phyloP scores from a whole-genome alignment of 2,113 vertebrate species.

The Anguilla rostrata region DNA sequence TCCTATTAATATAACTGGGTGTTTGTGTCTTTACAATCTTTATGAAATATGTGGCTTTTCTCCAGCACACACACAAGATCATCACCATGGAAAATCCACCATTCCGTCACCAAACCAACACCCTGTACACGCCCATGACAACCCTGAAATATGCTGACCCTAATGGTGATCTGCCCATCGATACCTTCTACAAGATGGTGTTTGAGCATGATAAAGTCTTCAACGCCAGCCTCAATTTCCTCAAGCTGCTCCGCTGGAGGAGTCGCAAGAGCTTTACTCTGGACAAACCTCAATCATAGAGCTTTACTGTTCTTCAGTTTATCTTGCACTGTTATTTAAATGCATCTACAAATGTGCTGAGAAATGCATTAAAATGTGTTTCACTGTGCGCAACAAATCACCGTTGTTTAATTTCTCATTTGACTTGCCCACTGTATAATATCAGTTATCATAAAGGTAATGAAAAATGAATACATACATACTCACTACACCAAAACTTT shows the following conservation, averaged over 20 bases:
- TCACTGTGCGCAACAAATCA: too few relatives aligned
- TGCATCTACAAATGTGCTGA: too few relatives aligned
- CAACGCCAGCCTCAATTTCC: conserved; percentile 81
- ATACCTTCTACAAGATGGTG: conserved; percentile 84
- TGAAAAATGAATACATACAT: too few relatives aligned
- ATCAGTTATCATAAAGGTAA: too few relatives aligned
- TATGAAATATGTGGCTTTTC: conserved; percentile 20
- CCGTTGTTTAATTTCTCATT: too few relatives aligned
- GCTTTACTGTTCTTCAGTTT: background rate
- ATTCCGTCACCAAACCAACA: conserved; percentile 84
- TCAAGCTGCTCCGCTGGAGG: conserved; percentile 81
- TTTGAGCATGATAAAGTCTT: conserved; percentile 85
- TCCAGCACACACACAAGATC: conserved; percentile 77
- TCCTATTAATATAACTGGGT: background rate
- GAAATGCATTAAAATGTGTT: too few relatives aligned
- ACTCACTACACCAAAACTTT: too few relatives aligned
- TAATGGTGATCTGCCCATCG: conserved; percentile 79
- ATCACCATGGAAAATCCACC: conserved; percentile 80
- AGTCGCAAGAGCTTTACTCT: conserved; percentile 78
- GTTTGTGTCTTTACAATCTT: background rate
- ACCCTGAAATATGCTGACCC: conserved; percentile 83
- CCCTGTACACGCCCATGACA: conserved; percentile 80
- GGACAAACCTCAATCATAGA: conserved; percentile 51
- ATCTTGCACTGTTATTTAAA: background rate
- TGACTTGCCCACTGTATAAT: too few relatives aligned